These are phyloP conservation scores for Emydura subglobosa DNA, from an alignment of 2,113 vertebrate genomes.

Conservation along the genomic window DNA sequence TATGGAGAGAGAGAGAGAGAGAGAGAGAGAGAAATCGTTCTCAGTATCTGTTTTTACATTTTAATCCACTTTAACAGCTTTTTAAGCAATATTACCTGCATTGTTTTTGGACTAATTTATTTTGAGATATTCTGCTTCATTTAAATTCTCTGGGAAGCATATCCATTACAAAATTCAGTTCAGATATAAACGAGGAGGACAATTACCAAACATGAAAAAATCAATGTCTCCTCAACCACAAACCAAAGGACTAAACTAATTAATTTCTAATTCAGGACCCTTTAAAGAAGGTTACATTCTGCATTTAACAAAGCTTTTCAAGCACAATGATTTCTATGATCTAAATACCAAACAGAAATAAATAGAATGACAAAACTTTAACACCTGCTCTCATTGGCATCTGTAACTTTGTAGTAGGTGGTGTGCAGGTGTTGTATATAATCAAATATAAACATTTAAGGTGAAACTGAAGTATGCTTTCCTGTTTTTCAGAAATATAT, in stretches of 20 bases:
- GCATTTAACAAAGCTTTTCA: background rate
- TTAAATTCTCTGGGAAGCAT: background rate
- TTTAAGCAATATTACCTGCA: conserved; percentile 39
- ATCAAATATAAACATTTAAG: background rate
- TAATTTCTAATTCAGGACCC: conserved; percentile 16
- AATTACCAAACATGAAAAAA: conserved; percentile 35
- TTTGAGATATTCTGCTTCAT: conserved; percentile 2
- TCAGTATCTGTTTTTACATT: background rate
- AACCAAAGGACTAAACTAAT: background rate
- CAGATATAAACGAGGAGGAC: background rate
- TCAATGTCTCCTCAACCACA: background rate
- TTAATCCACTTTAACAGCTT: background rate
- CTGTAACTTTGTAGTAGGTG: background rate
- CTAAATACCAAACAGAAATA: background rate
- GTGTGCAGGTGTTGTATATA: background rate
- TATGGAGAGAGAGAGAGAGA: background rate
- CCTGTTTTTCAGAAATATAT: background rate
- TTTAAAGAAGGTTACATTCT: conserved; percentile 1
- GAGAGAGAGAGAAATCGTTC: background rate
- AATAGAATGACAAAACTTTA: background rate
- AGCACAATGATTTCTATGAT: background rate
- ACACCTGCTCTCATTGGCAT: conserved; percentile 2
- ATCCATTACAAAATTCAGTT: conserved; percentile 19
- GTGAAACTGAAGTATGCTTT: background rate
- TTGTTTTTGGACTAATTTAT: background rate